These are phyloP conservation scores for Diabrotica balteata DNA, from an alignment of 2,888 invertebrate genomes.

Conservation along the genomic window DNA sequence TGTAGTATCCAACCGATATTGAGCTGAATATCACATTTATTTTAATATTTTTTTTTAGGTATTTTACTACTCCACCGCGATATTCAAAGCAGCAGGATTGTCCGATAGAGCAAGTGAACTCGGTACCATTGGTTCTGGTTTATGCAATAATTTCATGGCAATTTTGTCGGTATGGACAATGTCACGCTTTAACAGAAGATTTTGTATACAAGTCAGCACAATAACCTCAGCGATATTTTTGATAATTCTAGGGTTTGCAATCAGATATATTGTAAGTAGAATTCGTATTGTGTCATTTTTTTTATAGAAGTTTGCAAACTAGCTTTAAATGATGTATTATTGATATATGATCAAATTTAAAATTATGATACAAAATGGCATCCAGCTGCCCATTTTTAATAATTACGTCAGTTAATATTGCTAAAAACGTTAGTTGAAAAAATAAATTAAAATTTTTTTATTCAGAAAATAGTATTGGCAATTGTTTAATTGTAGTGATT, in stretches of 20 bases:
- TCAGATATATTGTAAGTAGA: slow-evolving; percentile 70
- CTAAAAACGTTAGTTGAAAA: no score
- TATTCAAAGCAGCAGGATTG: slow-evolving; percentile 78
- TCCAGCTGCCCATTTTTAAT: no score
- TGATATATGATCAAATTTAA: no score
- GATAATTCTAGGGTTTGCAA: slow-evolving; percentile 68
- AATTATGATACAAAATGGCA: no score
- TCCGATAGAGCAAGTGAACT: slow-evolving; percentile 68
- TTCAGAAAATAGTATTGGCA: no score
- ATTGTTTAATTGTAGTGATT: no score
- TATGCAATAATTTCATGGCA: slow-evolving; percentile 73
- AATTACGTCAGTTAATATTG: no score
- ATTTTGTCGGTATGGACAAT: slow-evolving; percentile 71
- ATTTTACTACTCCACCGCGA: slow-evolving; percentile 84
- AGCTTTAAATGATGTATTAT: no score
- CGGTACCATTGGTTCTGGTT: slow-evolving; percentile 82
- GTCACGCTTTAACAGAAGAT: slow-evolving; percentile 72
- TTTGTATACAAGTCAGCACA: slow-evolving; percentile 71
- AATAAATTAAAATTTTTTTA: no score
- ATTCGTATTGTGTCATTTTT: not conserved
- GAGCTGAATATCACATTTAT: no score
- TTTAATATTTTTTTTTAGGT: slow-evolving; percentile 61
- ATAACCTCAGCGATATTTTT: slow-evolving; percentile 67
- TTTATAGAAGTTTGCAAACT: no score
- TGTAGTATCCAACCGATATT: no score